Evolutionary conservation across 2,113 vertebrate genomes (phyloP).

Genomic region (Lynx canadensis): DNA sequence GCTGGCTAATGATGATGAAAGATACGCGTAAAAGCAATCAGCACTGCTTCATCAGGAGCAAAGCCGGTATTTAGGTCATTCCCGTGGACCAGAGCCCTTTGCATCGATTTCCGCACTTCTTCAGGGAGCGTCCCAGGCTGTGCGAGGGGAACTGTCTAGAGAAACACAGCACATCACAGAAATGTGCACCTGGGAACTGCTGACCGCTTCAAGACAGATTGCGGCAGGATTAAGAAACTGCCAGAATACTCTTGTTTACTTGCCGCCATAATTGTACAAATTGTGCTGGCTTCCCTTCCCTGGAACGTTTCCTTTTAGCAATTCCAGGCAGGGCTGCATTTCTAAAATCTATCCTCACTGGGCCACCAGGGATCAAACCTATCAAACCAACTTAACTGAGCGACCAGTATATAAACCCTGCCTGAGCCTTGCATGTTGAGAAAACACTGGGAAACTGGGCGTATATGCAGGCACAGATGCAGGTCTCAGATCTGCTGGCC

Average conservation of each 20-base stretch:
- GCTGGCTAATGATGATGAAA: slow-evolving; percentile 70
- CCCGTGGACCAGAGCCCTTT: neutral
- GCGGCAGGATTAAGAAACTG: neutral
- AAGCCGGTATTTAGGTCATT: slow-evolving; percentile 60
- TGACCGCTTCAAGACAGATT: neutral
- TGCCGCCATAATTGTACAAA: neutral
- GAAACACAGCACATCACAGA: neutral
- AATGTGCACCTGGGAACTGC: neutral
- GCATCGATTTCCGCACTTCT: slow-evolving; percentile 38
- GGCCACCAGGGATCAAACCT: slow-evolving; percentile 18
- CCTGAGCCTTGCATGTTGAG: neutral
- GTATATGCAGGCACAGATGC: neutral
- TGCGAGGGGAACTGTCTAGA: rapidly evolving
- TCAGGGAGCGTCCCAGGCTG: neutral
- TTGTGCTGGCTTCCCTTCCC: neutral
- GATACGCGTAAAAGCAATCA: slow-evolving; percentile 54
- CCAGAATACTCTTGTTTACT: neutral
- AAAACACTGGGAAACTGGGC: neutral
- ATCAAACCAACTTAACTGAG: neutral
- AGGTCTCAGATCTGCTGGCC: neutral
- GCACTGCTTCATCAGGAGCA: slow-evolving; percentile 66
- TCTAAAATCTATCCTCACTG: slow-evolving; percentile 46
- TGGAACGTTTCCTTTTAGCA: neutral
- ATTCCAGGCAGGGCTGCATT: neutral
- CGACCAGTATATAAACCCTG: neutral